phyloP scores from a whole-genome alignment of 2,888 invertebrate genomes.

The Emmelina monodactyla region DNA sequence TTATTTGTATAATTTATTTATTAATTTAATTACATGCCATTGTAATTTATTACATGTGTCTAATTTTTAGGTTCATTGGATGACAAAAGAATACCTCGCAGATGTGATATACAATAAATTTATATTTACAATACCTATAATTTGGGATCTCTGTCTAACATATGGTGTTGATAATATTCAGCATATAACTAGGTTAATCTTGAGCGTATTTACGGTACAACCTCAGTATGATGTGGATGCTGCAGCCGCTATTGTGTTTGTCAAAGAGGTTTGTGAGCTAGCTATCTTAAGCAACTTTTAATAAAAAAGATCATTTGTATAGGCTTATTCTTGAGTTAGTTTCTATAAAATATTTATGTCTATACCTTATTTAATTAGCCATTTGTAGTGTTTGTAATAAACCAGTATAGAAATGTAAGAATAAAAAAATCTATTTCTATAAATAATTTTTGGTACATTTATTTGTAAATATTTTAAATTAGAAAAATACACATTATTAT shows the following conservation, averaged over 20 bases:
- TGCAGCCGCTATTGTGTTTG: conserved; percentile 53
- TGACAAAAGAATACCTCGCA: conserved; percentile 71
- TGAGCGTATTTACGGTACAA: conserved; percentile 71
- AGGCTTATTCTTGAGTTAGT: too few relatives aligned
- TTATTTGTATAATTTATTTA: not conserved
- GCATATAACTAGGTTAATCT: conserved; percentile 70
- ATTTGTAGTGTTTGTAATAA: too few relatives aligned
- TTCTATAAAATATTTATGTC: too few relatives aligned
- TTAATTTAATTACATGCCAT: not conserved
- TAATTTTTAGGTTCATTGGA: conserved; percentile 57
- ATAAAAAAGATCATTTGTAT: too few relatives aligned
- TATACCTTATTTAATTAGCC: too few relatives aligned
- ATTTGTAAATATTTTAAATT: not conserved
- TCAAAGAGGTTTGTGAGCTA: conserved; percentile 54
- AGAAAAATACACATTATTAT: not conserved
- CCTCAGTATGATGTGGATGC: conserved; percentile 72
- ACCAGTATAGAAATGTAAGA: not conserved
- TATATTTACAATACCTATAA: conserved; percentile 82
- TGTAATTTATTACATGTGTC: not conserved
- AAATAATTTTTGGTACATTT: not conserved
- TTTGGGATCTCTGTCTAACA: conserved; percentile 79
- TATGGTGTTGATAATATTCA: conserved; percentile 73
- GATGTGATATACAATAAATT: conserved; percentile 79
- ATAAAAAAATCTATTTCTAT: not conserved
- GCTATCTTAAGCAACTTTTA: too few relatives aligned